Evolutionary conservation across 2,888 invertebrate genomes (phyloP).

Genomic region (Melanophora roralis): DNA sequence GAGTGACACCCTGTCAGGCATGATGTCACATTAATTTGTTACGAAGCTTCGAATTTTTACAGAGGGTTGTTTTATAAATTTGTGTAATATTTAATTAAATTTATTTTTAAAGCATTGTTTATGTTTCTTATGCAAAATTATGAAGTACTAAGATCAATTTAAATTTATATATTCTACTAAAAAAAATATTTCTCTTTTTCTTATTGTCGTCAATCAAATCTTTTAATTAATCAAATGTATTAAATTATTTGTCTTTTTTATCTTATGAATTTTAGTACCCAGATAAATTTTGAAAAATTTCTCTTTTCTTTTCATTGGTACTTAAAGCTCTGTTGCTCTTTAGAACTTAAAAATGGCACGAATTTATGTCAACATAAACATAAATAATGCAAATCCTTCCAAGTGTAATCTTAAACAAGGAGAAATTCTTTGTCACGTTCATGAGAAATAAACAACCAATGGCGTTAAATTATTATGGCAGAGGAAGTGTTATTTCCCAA

Average conservation of each 20-base stretch:
- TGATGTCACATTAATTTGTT: neutral
- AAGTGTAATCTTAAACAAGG: slow-evolving; percentile 31
- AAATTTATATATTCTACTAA: no score
- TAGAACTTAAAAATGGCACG: slow-evolving; percentile 20
- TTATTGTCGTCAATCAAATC: slow-evolving; percentile 27
- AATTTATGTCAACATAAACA: slow-evolving; percentile 40
- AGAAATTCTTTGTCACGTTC: slow-evolving; percentile 42
- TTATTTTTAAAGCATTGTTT: no score
- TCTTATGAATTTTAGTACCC: slow-evolving; percentile 42
- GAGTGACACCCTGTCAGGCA: neutral
- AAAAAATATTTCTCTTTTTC: no score
- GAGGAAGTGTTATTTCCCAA: neutral
- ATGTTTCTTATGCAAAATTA: no score
- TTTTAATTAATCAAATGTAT: slow-evolving; percentile 50
- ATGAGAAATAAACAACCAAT: slow-evolving; percentile 2
- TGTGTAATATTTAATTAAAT: no score
- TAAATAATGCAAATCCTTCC: slow-evolving; percentile 51
- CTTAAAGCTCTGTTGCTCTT: neutral
- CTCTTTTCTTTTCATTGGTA: no score
- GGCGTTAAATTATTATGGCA: neutral
- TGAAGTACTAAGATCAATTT: no score
- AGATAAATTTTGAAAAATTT: neutral
- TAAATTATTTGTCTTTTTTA: slow-evolving; percentile 52
- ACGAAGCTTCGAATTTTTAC: neutral
- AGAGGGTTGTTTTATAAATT: no score